These are phyloP conservation scores for Sprattus sprattus DNA, from an alignment of 2,113 vertebrate genomes.

Conservation along the genomic window DNA sequence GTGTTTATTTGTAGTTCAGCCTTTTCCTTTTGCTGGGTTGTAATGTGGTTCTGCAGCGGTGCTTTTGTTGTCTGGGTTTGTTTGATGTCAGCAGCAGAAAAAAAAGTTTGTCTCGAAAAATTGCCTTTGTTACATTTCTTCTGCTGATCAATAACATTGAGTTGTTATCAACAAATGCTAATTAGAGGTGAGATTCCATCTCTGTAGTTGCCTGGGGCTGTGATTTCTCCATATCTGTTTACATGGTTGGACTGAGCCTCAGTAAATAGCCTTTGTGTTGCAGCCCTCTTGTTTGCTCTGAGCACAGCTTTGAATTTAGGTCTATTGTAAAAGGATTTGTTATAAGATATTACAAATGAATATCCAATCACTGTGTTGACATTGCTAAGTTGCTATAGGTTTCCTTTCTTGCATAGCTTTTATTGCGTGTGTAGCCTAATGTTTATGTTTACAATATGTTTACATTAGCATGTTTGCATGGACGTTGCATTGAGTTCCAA, in stretches of 20 bases:
- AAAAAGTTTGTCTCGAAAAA: neutral
- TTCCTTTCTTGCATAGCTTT: neutral
- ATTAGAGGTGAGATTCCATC: slow-evolving; percentile 22
- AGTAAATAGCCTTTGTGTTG: neutral
- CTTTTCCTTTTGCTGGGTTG: neutral
- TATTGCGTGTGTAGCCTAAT: neutral
- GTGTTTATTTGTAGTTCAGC: neutral
- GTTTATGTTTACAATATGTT: neutral
- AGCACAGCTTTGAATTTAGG: neutral
- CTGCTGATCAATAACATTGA: slow-evolving; percentile 10
- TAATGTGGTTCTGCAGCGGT: neutral
- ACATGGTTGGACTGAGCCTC: neutral
- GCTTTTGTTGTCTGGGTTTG: neutral
- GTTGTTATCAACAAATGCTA: slow-evolving; percentile 13
- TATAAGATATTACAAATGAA: neutral
- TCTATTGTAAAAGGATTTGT: neutral
- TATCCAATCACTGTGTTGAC: neutral
- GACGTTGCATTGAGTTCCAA: neutral
- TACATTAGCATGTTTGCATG: neutral
- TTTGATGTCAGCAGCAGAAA: neutral
- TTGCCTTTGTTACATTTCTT: slow-evolving; percentile 23
- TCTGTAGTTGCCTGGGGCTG: slow-evolving; percentile 5
- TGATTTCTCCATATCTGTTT: slow-evolving; percentile 10
- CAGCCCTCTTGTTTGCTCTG: slow-evolving; percentile 3
- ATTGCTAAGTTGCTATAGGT: neutral